Evolutionary conservation across 2,888 invertebrate genomes (phyloP).

Genomic region (Deroplatys truncata): DNA sequence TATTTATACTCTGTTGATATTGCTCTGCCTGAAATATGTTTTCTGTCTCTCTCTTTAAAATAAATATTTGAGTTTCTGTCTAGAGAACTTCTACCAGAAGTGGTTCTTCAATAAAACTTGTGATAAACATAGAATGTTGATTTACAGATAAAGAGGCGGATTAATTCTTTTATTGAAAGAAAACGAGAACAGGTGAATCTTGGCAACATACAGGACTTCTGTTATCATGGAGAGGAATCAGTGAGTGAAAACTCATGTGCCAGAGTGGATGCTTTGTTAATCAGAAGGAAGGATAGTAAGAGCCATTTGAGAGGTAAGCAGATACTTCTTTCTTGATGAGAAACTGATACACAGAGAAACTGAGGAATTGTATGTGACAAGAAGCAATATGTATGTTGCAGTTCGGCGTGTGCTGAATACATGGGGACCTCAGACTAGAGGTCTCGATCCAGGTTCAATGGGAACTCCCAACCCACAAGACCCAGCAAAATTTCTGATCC

Average conservation of each 20-base stretch:
- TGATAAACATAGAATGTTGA: background rate
- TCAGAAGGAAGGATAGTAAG: conserved; percentile 67
- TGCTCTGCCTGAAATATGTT: too few species aligned
- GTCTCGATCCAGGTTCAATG: conserved; percentile 21
- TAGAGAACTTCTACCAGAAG: too few species aligned
- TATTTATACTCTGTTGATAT: too few species aligned
- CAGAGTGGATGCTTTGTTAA: conserved; percentile 67
- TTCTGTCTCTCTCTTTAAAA: too few species aligned
- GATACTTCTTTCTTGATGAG: background rate
- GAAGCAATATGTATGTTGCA: conserved; percentile 38
- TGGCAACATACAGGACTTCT: conserved; percentile 72
- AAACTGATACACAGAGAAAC: background rate
- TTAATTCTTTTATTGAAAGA: conserved; percentile 67
- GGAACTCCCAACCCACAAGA: conserved; percentile 1
- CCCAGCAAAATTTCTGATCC: background rate
- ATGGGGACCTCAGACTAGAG: conserved; percentile 61
- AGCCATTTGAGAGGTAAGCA: conserved; percentile 72
- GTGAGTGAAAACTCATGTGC: conserved; percentile 64
- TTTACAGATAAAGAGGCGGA: conserved; percentile 52
- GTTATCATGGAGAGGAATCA: conserved; percentile 36
- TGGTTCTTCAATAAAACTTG: background rate
- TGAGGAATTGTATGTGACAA: background rate
- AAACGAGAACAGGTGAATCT: conserved; percentile 72
- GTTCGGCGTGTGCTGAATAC: conserved; percentile 67
- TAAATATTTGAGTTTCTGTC: too few species aligned